Evolutionary conservation across 2,888 invertebrate species (phyloP).

Genomic region (Diplazon laetatorius): DNA sequence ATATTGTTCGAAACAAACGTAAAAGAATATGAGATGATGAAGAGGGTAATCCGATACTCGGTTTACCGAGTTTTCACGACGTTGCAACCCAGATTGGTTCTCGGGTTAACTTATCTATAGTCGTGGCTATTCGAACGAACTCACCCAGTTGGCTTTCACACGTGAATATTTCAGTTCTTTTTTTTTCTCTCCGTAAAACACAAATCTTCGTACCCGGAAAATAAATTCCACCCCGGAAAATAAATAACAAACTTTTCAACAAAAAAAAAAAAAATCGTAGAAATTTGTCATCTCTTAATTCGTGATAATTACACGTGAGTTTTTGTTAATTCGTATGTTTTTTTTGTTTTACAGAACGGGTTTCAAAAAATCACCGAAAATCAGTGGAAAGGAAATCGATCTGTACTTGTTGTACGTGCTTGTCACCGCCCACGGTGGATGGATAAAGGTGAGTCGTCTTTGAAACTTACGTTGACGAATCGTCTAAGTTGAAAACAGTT

Average conservation of each 20-base stretch:
- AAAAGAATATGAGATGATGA: not conserved
- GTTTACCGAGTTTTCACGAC: constrained; percentile 2
- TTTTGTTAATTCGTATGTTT: constrained; percentile 48
- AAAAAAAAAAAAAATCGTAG: too few species aligned
- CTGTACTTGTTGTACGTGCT: constrained; percentile 95
- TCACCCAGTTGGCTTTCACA: constrained; percentile 45
- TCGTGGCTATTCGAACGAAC: constrained; percentile 11
- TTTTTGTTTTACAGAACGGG: constrained; percentile 83
- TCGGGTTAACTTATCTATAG: constrained; percentile 22
- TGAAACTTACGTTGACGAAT: not conserved
- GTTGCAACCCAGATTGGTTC: constrained; percentile 29
- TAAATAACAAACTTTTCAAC: not conserved
- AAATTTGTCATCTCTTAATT: too few species aligned
- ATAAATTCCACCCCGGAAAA: not conserved
- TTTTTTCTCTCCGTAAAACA: constrained; percentile 11
- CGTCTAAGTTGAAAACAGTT: not conserved
- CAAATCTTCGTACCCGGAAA: not conserved
- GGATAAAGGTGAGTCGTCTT: constrained; percentile 91
- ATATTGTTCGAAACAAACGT: not conserved
- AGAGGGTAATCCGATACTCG: not conserved
- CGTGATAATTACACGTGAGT: not conserved
- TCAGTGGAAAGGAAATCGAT: constrained; percentile 96
- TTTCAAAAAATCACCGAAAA: constrained; percentile 87
- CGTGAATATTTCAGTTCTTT: constrained; percentile 55
- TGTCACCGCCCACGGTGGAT: constrained; percentile 96